phyloP scores from a whole-genome alignment of 2,113 vertebrate species.

The Apistogramma diplotaenia region DNA sequence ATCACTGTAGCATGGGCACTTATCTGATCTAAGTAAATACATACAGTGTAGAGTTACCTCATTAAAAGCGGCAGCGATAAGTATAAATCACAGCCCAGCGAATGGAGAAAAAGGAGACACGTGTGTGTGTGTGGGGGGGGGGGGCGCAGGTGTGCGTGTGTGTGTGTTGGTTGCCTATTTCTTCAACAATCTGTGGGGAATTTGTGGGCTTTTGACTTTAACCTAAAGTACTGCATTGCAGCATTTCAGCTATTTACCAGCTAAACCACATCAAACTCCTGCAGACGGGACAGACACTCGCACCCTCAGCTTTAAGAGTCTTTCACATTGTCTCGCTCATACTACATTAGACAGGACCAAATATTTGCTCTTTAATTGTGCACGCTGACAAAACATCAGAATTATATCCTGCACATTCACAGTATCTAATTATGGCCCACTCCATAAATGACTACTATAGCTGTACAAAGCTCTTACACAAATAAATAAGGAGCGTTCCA shows the following conservation, averaged over 20 bases:
- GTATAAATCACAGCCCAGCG: not conserved
- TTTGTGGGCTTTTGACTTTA: not conserved
- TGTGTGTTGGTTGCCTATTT: rapidly evolving
- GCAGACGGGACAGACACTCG: not conserved
- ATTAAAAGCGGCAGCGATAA: not conserved
- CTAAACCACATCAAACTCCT: not conserved
- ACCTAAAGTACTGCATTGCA: not conserved
- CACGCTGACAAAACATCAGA: not conserved
- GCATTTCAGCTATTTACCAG: not conserved
- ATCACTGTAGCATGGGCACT: not conserved
- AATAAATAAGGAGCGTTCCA: not conserved
- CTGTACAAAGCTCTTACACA: not conserved
- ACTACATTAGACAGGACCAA: not conserved
- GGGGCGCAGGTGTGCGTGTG: too few relatives aligned
- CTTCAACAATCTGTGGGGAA: not conserved
- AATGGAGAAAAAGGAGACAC: not conserved
- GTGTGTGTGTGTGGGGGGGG: rapidly evolving
- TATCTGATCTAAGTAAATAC: not conserved
- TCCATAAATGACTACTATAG: not conserved
- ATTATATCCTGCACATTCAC: not conserved
- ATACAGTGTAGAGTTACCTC: not conserved
- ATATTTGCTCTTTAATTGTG: not conserved
- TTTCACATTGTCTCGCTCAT: not conserved
- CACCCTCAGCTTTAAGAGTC: not conserved
- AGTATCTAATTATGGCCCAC: not conserved